A percentile compares a stretch with the other conserved stretches of the same genome.
Conservation (phyloP, 1,140 invertebrate species). For the Holcopasites calliopsidis region DNA sequence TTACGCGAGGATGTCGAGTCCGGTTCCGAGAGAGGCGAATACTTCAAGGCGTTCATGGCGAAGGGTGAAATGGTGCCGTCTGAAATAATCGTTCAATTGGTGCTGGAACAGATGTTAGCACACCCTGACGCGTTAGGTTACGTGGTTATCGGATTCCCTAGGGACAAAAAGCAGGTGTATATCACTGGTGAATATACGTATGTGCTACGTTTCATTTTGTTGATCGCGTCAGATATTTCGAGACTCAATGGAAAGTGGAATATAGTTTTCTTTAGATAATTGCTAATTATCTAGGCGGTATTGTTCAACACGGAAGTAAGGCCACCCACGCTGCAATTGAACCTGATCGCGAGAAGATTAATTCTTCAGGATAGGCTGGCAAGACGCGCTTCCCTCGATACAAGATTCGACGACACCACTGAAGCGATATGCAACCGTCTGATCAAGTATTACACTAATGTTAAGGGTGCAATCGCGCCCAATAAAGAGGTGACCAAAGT, state of each 20-base stretch:
- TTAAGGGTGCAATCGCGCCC: conserved; percentile 32
- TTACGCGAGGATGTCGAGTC: conserved; percentile 51
- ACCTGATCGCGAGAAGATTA: conserved; percentile 47
- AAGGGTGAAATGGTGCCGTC: conserved; percentile 7
- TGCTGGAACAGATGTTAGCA: conserved; percentile 60
- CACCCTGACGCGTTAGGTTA: conserved; percentile 53
- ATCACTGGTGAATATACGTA: background rate
- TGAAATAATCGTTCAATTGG: conserved; percentile 53
- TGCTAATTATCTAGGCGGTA: no score
- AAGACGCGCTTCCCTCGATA: background rate
- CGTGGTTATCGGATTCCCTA: conserved; percentile 64
- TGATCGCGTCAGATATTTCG: no score
- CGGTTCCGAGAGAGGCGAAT: conserved; percentile 9
- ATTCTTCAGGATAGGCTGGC: conserved; percentile 55
- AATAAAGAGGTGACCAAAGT: conserved; percentile 50
- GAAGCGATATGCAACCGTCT: conserved; percentile 47
- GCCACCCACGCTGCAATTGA: conserved; percentile 49
- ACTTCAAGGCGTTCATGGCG: conserved; percentile 23
- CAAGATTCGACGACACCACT: conserved; percentile 58
- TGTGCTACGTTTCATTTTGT: background rate
- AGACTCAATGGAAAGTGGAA: no score
- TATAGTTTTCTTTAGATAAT: no score
- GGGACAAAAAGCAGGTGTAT: conserved; percentile 61
- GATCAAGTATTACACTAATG: conserved; percentile 46
- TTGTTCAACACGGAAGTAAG: conserved; percentile 56